phyloP scores from a whole-genome alignment of 2,888 invertebrate species.

The Smittia aterrima region DNA sequence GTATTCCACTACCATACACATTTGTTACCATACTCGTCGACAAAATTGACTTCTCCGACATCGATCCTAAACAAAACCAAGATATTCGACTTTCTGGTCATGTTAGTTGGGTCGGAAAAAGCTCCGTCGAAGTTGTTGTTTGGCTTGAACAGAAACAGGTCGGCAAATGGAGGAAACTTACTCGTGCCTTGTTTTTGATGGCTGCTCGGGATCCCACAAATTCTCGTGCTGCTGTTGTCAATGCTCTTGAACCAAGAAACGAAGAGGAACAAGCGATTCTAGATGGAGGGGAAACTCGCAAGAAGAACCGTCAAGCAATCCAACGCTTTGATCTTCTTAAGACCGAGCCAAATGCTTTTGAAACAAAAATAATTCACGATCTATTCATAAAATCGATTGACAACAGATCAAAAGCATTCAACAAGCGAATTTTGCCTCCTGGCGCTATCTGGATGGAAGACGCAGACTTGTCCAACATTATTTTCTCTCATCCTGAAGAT shows the following conservation, averaged over 20 bases:
- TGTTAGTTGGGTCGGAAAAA: conserved; percentile 70
- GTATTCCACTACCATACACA: conserved; percentile 59
- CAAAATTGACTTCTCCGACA: conserved; percentile 61
- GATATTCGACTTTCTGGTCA: conserved; percentile 72
- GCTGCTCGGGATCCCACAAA: conserved; percentile 68
- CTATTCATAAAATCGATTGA: conserved; percentile 64
- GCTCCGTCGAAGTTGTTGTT: conserved; percentile 70
- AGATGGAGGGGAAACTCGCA: conserved; percentile 59
- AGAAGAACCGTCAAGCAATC: conserved; percentile 55
- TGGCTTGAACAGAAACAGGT: conserved; percentile 63
- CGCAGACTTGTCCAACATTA: conserved; percentile 60
- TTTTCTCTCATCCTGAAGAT: conserved; percentile 63
- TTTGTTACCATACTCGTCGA: conserved; percentile 75
- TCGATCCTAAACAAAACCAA: conserved; percentile 55
- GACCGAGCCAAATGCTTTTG: conserved; percentile 64
- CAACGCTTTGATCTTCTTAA: conserved; percentile 61
- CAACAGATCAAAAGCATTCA: conserved; percentile 55
- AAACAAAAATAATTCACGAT: conserved; percentile 66
- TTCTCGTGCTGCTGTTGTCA: conserved; percentile 58
- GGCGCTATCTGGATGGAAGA: conserved; percentile 66
- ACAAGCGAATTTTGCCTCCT: conserved; percentile 57
- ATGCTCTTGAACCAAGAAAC: conserved; percentile 59
- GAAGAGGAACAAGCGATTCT: conserved; percentile 61
- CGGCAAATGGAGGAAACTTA: conserved; percentile 58
- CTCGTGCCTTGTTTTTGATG: conserved; percentile 68